Evolutionary conservation across 2,888 invertebrate genomes (phyloP).

Genomic region (Lithophane semibrunnea): DNA sequence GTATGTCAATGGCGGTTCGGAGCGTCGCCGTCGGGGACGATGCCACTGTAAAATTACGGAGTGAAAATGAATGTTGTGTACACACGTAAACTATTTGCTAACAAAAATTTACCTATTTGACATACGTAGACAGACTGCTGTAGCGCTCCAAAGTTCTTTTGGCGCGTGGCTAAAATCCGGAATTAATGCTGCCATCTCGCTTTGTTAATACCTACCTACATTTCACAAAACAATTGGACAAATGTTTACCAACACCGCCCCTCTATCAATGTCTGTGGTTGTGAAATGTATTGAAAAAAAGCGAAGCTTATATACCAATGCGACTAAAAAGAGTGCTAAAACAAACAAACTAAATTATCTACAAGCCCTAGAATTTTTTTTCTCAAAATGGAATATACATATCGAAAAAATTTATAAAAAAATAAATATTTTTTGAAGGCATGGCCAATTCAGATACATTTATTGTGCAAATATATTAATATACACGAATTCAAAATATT

Average conservation of each 20-base stretch:
- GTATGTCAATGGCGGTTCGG: background rate
- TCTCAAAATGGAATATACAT: background rate
- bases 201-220: background rate
- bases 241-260: too few species aligned
- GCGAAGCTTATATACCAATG: background rate
- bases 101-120: background rate
- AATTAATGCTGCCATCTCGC: background rate
- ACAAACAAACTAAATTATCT: background rate
- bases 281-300: background rate
- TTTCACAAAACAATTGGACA: background rate
- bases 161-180: too few species aligned
- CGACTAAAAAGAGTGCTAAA: background rate
- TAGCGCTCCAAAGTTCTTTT: too few species aligned
- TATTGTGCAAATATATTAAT: constrained; percentile 56
- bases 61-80: background rate
- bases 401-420: background rate
- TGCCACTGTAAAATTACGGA: background rate
- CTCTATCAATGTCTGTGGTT: background rate
- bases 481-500: constrained; percentile 33
- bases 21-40: too few species aligned
- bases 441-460: constrained; percentile 44
- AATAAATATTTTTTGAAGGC: background rate
- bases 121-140: background rate
- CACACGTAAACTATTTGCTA: background rate
- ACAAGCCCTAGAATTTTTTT: background rate